phyloP scores from a whole-genome alignment of 2,888 invertebrate genomes.

The Cabera pusaria region DNA sequence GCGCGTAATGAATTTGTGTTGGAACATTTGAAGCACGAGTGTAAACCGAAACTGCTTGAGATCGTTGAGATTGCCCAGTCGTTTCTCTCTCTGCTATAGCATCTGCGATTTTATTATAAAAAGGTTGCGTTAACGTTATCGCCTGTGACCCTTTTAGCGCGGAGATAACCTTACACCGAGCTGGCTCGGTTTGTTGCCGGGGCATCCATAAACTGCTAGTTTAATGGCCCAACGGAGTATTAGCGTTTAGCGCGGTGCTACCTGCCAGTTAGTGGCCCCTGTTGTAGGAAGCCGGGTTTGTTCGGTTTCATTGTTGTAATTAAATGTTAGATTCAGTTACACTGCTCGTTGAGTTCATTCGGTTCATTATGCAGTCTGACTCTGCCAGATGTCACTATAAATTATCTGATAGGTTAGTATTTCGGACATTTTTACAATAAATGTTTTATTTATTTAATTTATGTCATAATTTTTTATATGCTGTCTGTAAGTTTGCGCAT shows the following conservation, averaged over 20 bases:
- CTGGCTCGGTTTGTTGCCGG: constrained; percentile 5
- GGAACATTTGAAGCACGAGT: no score
- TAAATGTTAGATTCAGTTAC: neutral
- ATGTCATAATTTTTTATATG: no score
- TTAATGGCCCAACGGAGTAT: constrained; percentile 2
- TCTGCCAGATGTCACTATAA: no score
- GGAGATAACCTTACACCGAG: constrained; percentile 17
- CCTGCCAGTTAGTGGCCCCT: neutral
- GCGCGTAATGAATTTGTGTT: no score
- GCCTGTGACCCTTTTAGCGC: constrained; percentile 23
- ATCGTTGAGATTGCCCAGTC: no score
- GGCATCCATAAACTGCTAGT: constrained; percentile 2
- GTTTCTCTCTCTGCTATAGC: no score
- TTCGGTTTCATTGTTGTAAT: constrained; percentile 1
- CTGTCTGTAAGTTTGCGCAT: no score
- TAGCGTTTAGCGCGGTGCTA: constrained; percentile 10
- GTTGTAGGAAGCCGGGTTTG: neutral
- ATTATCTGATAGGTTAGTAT: no score
- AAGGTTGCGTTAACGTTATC: constrained; percentile 5
- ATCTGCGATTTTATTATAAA: constrained; percentile 1
- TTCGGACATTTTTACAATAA: no score
- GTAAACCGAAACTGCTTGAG: no score
- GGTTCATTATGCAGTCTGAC: no score
- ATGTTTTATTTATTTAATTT: no score
- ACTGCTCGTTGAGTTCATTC: neutral